A percentile compares a stretch with the other conserved stretches of the same genome.
Evolutionary conservation across 2,797 vertebrate species (phyloP).

Genomic region (Forpus xanthops): DNA sequence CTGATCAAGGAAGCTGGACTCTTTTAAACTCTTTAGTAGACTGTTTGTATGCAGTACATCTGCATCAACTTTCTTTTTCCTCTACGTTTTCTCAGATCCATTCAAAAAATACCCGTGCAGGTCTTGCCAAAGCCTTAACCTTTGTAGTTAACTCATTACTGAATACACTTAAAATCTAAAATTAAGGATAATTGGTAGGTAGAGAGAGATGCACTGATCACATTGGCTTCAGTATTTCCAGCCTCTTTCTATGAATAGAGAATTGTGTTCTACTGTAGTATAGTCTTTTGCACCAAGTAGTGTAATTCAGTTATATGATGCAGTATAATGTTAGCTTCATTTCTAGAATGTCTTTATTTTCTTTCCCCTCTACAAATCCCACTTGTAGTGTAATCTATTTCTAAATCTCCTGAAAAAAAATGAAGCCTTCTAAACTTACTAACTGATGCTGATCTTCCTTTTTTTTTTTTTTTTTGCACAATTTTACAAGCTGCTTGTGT

Average conservation of each 20-base stretch:
- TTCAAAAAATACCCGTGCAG: not conserved
- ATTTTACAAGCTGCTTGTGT: not conserved
- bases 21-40: not conserved
- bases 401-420: not conserved
- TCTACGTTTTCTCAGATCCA: not conserved
- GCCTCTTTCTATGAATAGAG: not conserved
- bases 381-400: not conserved
- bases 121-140: not conserved
- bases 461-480: not conserved
- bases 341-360: not conserved
- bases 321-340: not conserved
- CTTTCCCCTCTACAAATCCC: not conserved
- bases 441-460: not conserved
- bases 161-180: not conserved
- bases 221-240: not conserved
- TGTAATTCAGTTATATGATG: not conserved
- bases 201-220: not conserved
- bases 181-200: not conserved
- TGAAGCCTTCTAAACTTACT: not conserved
- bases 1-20: fast-evolving
- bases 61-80: not conserved
- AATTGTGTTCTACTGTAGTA: not conserved
- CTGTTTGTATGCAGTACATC: not conserved
- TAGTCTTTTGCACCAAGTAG: not conserved
- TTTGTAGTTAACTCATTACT: not conserved